Evolutionary conservation across 2,797 vertebrate genomes (phyloP).

Genomic region (Fringilla coelebs): DNA sequence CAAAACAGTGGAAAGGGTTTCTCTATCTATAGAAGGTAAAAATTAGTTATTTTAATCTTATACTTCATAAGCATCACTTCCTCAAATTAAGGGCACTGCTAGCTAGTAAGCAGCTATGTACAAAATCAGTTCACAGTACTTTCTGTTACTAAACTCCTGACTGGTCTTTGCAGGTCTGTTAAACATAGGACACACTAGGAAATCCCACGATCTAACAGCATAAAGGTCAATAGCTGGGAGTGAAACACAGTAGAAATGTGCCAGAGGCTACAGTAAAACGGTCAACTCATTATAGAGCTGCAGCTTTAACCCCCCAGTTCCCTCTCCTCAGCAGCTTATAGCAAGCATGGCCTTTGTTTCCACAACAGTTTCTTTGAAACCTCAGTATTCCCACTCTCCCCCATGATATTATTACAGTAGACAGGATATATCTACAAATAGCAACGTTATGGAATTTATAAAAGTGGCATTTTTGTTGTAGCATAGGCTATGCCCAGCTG

Average conservation of each 20-base stretch:
- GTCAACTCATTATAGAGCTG: background rate
- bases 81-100: background rate
- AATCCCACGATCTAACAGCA: background rate
- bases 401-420: rapidly evolving
- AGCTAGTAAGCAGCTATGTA: background rate
- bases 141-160: background rate
- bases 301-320: background rate
- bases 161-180: background rate
- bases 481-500: background rate
- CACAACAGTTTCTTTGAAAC: background rate
- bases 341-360: background rate
- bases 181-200: background rate
- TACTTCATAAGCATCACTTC: background rate
- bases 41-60: background rate
- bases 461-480: background rate
- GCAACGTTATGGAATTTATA: background rate
- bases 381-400: background rate
- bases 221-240: constrained; percentile 15
- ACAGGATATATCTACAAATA: background rate
- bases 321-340: background rate
- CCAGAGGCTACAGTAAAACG: background rate
- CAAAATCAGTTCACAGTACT: background rate
- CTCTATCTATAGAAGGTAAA: background rate
- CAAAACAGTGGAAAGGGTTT: background rate
- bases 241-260: background rate